Conservation (phyloP, 2,888 invertebrate genomes). For the Aleiodes leptofemur region DNA sequence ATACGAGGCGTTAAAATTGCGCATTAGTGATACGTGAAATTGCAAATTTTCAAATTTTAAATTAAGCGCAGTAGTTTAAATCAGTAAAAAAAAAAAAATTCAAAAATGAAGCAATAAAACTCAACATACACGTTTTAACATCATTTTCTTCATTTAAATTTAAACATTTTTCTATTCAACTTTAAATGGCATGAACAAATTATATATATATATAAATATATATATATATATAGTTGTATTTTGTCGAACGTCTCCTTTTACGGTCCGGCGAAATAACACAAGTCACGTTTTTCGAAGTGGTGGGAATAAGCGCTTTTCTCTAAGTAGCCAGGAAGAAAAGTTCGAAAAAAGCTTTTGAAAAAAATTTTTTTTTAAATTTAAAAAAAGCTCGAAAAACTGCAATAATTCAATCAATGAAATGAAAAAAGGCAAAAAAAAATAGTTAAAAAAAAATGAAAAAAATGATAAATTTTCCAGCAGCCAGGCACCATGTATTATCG, state of each 20-base stretch:
- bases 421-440: background rate
- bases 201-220: background rate
- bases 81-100: background rate
- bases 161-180: background rate
- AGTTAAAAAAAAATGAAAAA: background rate
- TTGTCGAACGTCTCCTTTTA: constrained; percentile 58
- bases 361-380: too few relatives aligned
- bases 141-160: background rate
- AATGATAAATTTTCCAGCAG: background rate
- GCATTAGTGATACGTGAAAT: background rate
- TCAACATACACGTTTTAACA: background rate
- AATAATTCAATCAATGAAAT: background rate
- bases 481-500: constrained; percentile 31
- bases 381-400: background rate
- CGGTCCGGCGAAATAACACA: constrained; percentile 52
- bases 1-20: background rate
- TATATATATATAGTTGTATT: constrained; percentile 15
- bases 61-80: background rate
- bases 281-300: constrained; percentile 46
- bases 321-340: constrained; percentile 17
- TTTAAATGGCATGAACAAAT: constrained; percentile 25
- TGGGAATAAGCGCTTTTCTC: constrained; percentile 40
- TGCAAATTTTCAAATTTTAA: background rate
- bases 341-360: constrained; percentile 1
- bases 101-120: background rate